These are phyloP conservation scores for Drosophila neutralis DNA, from an alignment of 2,888 invertebrate genomes.

Conservation along the genomic window DNA sequence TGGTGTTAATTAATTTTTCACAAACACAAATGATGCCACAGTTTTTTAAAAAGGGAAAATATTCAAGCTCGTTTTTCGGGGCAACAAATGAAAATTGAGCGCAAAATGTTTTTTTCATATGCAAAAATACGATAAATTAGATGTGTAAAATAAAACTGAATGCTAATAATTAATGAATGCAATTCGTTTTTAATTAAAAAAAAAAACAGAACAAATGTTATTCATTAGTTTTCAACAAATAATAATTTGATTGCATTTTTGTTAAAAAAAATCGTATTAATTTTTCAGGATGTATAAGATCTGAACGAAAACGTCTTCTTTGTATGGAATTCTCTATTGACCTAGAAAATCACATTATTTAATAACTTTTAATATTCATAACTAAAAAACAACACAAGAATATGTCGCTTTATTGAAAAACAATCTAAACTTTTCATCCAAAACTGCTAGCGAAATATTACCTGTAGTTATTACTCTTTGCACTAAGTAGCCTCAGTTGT, in stretches of 20 bases:
- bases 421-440: background rate
- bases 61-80: constrained; percentile 10
- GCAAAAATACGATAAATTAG: background rate
- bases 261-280: background rate
- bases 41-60: constrained; percentile 39
- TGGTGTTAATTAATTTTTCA: constrained; percentile 66
- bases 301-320: background rate
- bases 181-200: background rate
- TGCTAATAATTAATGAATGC: background rate
- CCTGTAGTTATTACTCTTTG: background rate
- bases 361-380: background rate
- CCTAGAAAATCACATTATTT: background rate
- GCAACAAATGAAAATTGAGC: constrained; percentile 6
- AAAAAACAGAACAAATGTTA: background rate
- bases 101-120: background rate
- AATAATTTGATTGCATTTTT: background rate
- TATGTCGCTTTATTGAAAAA: background rate
- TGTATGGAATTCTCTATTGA: background rate
- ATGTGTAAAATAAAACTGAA: background rate
- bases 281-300: background rate
- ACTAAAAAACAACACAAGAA: background rate
- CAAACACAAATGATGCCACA: constrained; percentile 40
- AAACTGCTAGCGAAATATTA: background rate
- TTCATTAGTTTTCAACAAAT: background rate
- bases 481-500: constrained; percentile 18